Evolutionary conservation across 2,797 vertebrate genomes (phyloP).

Genomic region (Orestias chungarensis): DNA sequence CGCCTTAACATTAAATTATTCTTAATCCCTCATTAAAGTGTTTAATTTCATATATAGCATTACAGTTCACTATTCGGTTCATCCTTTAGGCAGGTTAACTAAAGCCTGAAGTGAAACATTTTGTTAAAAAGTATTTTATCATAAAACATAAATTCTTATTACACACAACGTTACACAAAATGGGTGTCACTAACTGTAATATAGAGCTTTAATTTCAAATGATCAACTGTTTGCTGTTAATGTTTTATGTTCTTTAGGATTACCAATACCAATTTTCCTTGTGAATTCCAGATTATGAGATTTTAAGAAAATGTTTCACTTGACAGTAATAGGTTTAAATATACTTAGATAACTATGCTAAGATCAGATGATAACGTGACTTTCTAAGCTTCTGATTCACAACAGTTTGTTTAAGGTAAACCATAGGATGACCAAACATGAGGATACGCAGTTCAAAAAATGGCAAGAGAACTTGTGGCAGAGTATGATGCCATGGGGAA

Average conservation of each 20-base stretch:
- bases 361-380: background rate
- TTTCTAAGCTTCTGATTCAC: background rate
- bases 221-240: background rate
- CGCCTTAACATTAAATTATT: conserved; percentile 57
- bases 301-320: background rate
- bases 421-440: too few relatives aligned
- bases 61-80: conserved; percentile 46
- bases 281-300: background rate
- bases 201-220: background rate
- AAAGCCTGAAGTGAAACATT: background rate
- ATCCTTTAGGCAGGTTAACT: conserved; percentile 7
- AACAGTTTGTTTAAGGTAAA: too few relatives aligned
- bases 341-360: background rate
- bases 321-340: background rate
- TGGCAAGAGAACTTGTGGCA: background rate
- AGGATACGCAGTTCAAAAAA: background rate
- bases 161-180: background rate
- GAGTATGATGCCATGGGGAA: background rate
- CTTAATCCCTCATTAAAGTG: conserved; percentile 52
- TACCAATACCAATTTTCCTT: background rate
- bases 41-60: conserved; percentile 47
- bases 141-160: background rate
- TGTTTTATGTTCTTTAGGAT: background rate
- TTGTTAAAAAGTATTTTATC: background rate
- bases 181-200: background rate